These are phyloP conservation scores for Bombus affinis DNA, from an alignment of 1,140 invertebrate species.

Conservation along the genomic window DNA sequence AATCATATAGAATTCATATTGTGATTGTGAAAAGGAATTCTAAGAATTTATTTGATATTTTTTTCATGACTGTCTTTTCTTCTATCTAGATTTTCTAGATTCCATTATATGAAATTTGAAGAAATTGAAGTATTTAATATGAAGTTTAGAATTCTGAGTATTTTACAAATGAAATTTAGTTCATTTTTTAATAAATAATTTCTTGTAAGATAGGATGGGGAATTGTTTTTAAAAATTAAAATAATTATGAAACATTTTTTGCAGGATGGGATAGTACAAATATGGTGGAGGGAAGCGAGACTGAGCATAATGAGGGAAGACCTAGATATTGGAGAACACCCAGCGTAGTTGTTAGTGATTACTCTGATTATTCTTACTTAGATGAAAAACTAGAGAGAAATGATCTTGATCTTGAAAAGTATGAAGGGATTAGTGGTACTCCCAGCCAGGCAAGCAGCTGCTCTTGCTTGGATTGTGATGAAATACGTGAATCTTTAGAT, in stretches of 20 bases:
- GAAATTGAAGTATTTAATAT: background rate
- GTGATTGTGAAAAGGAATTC: too few relatives aligned
- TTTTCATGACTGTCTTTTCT: too few relatives aligned
- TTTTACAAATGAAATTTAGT: background rate
- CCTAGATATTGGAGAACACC: constrained; percentile 88
- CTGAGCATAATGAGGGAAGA: constrained; percentile 81
- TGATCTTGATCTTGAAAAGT: constrained; percentile 75
- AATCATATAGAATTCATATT: background rate
- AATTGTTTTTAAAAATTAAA: background rate
- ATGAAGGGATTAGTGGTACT: constrained; percentile 69
- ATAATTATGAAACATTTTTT: constrained; percentile 19
- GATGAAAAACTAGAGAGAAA: constrained; percentile 78
- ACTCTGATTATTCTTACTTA: constrained; percentile 87
- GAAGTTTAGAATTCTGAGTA: background rate
- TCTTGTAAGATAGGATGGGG: background rate
- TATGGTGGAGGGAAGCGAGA: constrained; percentile 77
- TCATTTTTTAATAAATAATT: background rate
- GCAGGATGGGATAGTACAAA: constrained; percentile 73
- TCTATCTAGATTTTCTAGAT: too few relatives aligned
- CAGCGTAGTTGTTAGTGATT: constrained; percentile 92
- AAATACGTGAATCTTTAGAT: constrained; percentile 71
- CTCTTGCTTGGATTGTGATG: constrained; percentile 78
- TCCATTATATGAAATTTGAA: too few relatives aligned
- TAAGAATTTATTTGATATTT: too few relatives aligned
- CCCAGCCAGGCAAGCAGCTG: constrained; percentile 77